Percentiles rank a stretch among this genome's conserved stretches.
Evolutionary conservation across 2,888 invertebrate species (phyloP).

Genomic region (Endotricha flammealis): DNA sequence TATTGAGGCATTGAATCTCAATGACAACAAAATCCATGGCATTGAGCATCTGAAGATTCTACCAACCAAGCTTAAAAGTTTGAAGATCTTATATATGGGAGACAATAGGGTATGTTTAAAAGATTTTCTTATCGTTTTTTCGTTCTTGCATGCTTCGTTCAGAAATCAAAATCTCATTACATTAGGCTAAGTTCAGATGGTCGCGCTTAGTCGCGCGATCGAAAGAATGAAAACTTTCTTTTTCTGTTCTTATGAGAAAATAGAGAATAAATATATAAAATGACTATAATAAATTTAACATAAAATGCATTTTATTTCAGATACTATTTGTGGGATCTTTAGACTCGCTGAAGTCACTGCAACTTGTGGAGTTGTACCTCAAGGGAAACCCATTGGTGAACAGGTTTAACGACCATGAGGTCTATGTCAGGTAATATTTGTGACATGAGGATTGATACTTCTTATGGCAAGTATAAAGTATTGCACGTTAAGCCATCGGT

Average conservation of each 20-base stretch:
- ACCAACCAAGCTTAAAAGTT: conserved; percentile 80
- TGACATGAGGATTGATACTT: conserved; percentile 21
- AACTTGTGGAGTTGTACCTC: conserved; percentile 85
- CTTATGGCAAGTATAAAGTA: conserved; percentile 9
- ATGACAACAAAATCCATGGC: conserved; percentile 85
- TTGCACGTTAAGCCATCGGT: too few relatives aligned
- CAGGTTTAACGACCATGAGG: conserved; percentile 85
- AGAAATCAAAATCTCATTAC: too few relatives aligned
- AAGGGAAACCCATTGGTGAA: conserved; percentile 89
- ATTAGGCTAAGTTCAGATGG: too few relatives aligned
- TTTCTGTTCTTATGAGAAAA: too few relatives aligned
- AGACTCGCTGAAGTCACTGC: conserved; percentile 83
- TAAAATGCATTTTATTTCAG: conserved; percentile 58
- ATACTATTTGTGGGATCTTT: conserved; percentile 81
- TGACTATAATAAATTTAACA: neutral
- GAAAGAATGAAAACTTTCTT: too few relatives aligned
- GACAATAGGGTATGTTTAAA: conserved; percentile 86
- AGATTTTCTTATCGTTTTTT: neutral
- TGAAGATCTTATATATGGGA: conserved; percentile 88
- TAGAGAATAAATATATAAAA: neutral
- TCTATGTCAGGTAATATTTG: conserved; percentile 88
- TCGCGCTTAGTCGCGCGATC: too few relatives aligned
- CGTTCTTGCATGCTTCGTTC: neutral
- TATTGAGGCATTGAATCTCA: conserved; percentile 87
- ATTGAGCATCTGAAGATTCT: conserved; percentile 83